Evolutionary conservation across 1,140 invertebrate species (phyloP), one percentile per base, ranked within the genome.

Genomic region (Amyelois transitella): DNA sequence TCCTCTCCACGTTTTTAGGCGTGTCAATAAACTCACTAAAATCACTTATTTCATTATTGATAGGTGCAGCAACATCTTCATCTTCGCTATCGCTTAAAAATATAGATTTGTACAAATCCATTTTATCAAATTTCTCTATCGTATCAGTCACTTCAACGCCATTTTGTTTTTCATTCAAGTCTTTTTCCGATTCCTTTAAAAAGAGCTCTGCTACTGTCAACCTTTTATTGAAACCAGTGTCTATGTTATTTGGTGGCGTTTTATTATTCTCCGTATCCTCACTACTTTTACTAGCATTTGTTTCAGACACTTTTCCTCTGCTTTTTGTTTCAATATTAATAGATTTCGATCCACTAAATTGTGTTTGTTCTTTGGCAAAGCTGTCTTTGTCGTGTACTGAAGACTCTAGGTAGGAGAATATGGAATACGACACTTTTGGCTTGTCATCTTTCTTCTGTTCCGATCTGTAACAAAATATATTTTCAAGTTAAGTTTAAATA

Each of bases 361-460:
- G 78, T 18, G 43, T 77, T 43, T 89, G 88, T 62, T 89, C 88
- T 63, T 81, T 90, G 8, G 90, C 75, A 51, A 91, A 91, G 51
- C 90, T 90, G 0, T 88, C 77, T 66, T 90, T 91, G 22, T 88
- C 88, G 55, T 91, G 90, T 0, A 91, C 68, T 0, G 90, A 89
- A 28, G 87, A 88, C 67, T 93, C 92, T 1, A 96, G 66, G 54
- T 94, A 94, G 65, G 94, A 93, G 64, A 95, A 96, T 18, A 95
- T 90, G 0, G 94, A 95, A 71, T 92, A 93, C 48, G 92, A 93
- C 0, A 88, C 80, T 79, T 91, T 90, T 55, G 91, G 90, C 61
- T 92, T 88, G 6, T 85, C 85, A 59, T 88, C 74, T 7, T 75
- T 81, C 21, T 88, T 75, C 0, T 77, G 56, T 44, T 79, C 71